Base-by-base conservation (phyloP, 1,140 invertebrate genomes). In the Drosophila seguyi region DNA sequence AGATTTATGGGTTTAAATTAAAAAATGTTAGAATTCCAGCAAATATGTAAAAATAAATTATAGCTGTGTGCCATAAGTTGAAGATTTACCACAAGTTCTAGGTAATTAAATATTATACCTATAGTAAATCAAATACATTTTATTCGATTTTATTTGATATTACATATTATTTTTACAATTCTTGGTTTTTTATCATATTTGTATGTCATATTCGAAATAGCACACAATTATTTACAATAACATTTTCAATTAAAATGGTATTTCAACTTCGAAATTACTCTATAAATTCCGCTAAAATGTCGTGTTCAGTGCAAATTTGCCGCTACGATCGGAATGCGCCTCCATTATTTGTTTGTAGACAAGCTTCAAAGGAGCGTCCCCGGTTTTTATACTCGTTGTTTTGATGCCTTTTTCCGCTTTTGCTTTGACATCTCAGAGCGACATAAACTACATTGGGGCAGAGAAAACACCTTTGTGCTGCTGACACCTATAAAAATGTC, bases 381-480 rank as follows among this genome's bases (percentile, higher is more conserved):
- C 38, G 18, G 45, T 69, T 85, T 53, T 81, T 67, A 73, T 84
- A 81, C 66, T 36, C 66, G 56, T 65, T 61, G 56, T 81, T 67
- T 72, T 66, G 68, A 58, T 76, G 53, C 36, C 38, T 44, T 68
- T 57, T 56, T 57, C 58, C 39, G 63, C 48, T 67, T 76, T 82
- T 50, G 83, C 84, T 88, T 87, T 87, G 84, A 87, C 84, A 87
- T 72, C 67, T 73, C 62, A 59, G 52, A 60, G 71, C 50, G 82
- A 66, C 65, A 68, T 53, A 73, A 73, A 86, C 62, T 44, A 18
- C 38, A 31, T 48, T 34, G 34, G 16, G 38, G 38, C 66, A 73
- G 42, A 41, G 75, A 79, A 87, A 87, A 87, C 84, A 87, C 84
- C 84, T 87, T 87, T 88, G 83, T 83, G 66, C 62, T 83, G 66